Percentiles rank a stretch among this genome's conserved stretches.
Evolutionary conservation across 2,113 vertebrate genomes (phyloP).

Genomic region (Elachura formosa): DNA sequence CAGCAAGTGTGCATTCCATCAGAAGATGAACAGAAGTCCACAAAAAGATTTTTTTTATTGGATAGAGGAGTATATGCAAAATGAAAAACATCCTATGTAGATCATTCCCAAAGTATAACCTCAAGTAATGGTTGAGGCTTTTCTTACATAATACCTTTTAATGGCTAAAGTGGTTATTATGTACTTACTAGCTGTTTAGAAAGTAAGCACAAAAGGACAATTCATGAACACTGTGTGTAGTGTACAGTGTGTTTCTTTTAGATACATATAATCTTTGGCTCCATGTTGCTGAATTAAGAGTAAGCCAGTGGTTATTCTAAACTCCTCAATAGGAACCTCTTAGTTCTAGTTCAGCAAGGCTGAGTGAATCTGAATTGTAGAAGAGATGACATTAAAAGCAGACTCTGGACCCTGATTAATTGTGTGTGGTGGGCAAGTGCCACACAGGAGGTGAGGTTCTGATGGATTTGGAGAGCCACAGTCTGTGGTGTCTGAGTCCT

Average conservation of each 20-base stretch:
- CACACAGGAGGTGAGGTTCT: not conserved
- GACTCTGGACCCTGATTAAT: not conserved
- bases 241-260: not conserved
- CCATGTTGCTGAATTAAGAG: not conserved
- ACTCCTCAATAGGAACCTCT: not conserved
- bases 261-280: not conserved
- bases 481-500: not conserved
- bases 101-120: not conserved
- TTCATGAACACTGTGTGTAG: not conserved
- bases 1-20: not conserved
- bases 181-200: not conserved
- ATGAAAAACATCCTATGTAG: not conserved
- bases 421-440: not conserved
- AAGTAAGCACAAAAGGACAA: not conserved
- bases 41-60: not conserved
- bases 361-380: not conserved
- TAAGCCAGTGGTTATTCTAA: not conserved
- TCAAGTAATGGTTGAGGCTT: not conserved
- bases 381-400: not conserved
- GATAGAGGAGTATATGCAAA: not conserved
- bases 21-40: not conserved
- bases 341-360: not conserved
- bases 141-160: not conserved
- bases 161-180: not conserved
- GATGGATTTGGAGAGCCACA: not conserved